Evolutionary conservation across 2,113 vertebrate species (phyloP).

Genomic region (Rafetus swinhoei): DNA sequence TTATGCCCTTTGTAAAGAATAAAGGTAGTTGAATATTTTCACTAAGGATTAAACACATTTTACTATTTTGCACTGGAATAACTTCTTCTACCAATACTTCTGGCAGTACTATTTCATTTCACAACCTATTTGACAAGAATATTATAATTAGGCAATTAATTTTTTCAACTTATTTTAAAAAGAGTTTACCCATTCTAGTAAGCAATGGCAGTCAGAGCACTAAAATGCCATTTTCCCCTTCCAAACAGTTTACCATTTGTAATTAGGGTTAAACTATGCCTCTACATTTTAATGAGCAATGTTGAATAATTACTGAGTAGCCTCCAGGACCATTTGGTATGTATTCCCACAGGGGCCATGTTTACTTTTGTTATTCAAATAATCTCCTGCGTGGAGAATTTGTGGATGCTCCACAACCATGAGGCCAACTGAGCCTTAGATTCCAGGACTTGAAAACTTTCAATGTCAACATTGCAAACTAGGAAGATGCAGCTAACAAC

Average conservation of each 20-base stretch:
- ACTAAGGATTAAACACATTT: conserved; percentile 35
- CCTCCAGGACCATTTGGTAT: not conserved
- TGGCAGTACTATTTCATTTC: not conserved
- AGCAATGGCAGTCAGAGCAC: not conserved
- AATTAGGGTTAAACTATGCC: conserved; percentile 14
- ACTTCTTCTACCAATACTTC: not conserved
- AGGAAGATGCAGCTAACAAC: not conserved
- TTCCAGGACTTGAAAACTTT: not conserved
- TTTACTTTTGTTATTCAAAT: conserved; percentile 3
- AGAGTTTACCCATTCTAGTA: not conserved
- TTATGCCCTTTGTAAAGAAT: not conserved
- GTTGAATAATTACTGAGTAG: conserved; percentile 35
- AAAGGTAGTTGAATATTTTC: not conserved
- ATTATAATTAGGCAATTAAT: conserved; percentile 7
- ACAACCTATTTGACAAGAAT: conserved; percentile 38
- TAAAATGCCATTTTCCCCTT: not conserved
- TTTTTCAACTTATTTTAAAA: not conserved
- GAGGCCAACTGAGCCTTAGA: not conserved
- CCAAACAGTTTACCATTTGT: not conserved
- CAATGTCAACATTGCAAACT: not conserved
- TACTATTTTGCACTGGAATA: not conserved
- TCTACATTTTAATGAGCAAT: conserved; percentile 32
- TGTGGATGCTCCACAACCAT: not conserved
- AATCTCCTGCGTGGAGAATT: not conserved
- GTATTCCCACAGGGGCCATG: not conserved